phyloP scores from a whole-genome alignment of 2,113 vertebrate genomes.

The Crotophaga sulcirostris region DNA sequence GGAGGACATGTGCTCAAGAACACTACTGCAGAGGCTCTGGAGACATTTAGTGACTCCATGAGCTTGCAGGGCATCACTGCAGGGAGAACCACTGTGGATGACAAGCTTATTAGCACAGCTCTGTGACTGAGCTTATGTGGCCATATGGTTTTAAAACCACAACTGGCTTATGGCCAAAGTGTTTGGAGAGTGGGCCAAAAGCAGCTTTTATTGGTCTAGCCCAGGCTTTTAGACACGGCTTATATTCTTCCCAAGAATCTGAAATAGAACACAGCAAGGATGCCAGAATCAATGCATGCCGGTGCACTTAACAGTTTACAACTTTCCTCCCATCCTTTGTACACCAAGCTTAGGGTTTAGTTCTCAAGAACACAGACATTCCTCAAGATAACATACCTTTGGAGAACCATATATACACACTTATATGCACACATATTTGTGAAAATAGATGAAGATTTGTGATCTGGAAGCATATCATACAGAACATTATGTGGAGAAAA shows the following conservation, averaged over 20 bases:
- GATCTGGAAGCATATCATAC: neutral
- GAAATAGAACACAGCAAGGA: neutral
- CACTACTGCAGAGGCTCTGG: neutral
- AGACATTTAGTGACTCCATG: neutral
- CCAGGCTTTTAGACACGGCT: neutral
- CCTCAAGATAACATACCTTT: neutral
- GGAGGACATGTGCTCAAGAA: neutral
- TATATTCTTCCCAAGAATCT: neutral
- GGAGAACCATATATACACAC: accelerated
- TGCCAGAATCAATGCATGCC: neutral
- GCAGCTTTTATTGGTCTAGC: neutral
- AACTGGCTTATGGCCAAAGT: neutral
- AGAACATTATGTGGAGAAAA: neutral
- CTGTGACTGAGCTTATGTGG: neutral
- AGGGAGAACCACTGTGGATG: neutral
- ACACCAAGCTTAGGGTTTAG: neutral
- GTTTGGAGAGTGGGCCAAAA: neutral
- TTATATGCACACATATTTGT: neutral
- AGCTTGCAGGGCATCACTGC: neutral
- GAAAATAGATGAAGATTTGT: neutral
- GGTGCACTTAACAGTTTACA: neutral
- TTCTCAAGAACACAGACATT: neutral
- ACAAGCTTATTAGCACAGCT: neutral
- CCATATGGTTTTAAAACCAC: slow-evolving; percentile 9
- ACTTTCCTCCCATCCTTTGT: neutral